phyloP scores from a whole-genome alignment of 1,140 invertebrate species.

The Venustaconcha ellipsiformis region DNA sequence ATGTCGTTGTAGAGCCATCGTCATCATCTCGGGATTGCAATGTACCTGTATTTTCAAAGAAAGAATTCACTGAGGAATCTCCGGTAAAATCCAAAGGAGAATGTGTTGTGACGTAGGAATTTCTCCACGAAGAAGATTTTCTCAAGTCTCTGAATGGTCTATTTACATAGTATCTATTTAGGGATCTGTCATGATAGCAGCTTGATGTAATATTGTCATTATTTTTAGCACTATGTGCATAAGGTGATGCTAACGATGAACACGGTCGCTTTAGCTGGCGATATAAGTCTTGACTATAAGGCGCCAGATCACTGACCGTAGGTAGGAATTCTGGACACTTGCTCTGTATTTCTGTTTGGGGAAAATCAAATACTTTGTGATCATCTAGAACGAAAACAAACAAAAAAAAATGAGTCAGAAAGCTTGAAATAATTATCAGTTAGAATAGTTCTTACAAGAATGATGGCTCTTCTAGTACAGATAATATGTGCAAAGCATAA shows the following conservation, averaged over 20 bases:
- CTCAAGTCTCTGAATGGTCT: conserved; percentile 10
- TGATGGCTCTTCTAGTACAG: no score
- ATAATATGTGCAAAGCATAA: no score
- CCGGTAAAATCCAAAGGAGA: conserved; percentile 27
- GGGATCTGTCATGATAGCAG: conserved; percentile 2
- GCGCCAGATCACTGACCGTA: neutral
- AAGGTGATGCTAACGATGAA: conserved; percentile 13
- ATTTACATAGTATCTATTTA: conserved; percentile 12
- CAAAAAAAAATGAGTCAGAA: neutral
- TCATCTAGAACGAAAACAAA: conserved; percentile 27
- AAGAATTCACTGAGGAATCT: conserved; percentile 26
- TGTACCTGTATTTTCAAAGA: conserved; percentile 27
- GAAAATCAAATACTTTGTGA: conserved; percentile 30
- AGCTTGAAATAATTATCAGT: no score
- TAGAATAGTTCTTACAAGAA: no score
- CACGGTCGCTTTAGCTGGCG: conserved; percentile 14
- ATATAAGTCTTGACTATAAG: neutral
- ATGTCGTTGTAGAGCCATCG: conserved; percentile 34
- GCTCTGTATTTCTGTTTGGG: conserved; percentile 26
- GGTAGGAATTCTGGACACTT: neutral
- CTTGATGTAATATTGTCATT: conserved; percentile 16
- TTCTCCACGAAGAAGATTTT: conserved; percentile 18
- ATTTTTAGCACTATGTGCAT: conserved; percentile 9
- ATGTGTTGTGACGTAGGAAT: conserved; percentile 1
- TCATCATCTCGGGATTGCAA: conserved; percentile 22